Percentiles rank a stretch among this genome's conserved stretches.
Conservation (phyloP, 2,113 vertebrate genomes). For the Trematomus loennbergii region DNA sequence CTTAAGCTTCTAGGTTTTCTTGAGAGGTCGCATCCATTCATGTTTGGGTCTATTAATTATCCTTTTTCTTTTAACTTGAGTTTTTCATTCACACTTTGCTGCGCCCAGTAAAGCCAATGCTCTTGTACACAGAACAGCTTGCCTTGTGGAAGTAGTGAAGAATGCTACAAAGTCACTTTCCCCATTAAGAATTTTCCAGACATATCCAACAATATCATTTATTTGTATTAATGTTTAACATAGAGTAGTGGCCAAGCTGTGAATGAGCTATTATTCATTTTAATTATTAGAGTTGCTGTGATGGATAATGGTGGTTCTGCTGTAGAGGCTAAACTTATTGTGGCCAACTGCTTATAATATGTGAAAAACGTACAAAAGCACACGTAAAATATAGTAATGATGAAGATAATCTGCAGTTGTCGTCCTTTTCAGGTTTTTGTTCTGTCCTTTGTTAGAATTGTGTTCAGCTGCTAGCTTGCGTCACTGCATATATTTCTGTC, state of each 20-base stretch:
- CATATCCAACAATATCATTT: no score
- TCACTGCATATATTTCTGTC: background rate
- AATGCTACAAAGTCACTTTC: background rate
- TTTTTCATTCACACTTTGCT: background rate
- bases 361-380: no score
- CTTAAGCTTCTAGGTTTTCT: background rate
- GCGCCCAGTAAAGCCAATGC: background rate
- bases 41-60: background rate
- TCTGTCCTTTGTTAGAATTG: constrained; percentile 13
- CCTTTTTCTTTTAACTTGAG: background rate
- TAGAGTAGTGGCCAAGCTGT: background rate
- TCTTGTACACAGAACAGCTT: background rate
- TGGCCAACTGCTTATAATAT: no score
- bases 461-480: background rate
- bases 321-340: no score
- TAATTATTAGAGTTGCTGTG: no score
- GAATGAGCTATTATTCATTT: background rate
- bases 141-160: background rate
- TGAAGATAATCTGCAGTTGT: background rate
- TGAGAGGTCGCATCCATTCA: background rate
- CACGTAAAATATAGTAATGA: background rate
- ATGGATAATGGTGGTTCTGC: no score
- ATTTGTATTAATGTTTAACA: no score
- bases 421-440: background rate
- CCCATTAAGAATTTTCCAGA: background rate